Base-by-base conservation (phyloP, 2,888 invertebrate genomes). In the Amphiduros pacificus region DNA sequence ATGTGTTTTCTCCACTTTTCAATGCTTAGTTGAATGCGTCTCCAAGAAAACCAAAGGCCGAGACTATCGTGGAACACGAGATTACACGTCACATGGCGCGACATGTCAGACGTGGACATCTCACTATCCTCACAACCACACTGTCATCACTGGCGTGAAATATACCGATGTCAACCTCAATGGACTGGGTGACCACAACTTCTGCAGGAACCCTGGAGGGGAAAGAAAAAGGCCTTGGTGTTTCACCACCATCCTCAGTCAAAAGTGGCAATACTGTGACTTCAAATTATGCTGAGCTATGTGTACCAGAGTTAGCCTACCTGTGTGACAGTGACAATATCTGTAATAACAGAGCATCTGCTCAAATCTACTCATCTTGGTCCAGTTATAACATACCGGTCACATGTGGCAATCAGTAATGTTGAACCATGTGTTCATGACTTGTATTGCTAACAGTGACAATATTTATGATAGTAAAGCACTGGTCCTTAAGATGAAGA, bases 141-240 rank as follows among this genome's bases (percentile, higher is more conserved):
- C 55, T 32, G 67, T 73, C 17, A n/a, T 64, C 11, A 9, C 11
- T 36, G 36, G 36, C 36, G 17, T 14, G 36, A 36, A 56, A 36
- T 17, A 36, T 9, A 14, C 67, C 20, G 70, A 68, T 0, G 63
- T 65, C 24, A 26, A 27, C 63, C 64, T 55, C 62, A 64, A 71
- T 36, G 70, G 70, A 14, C 61, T 75, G 41, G 76, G 76, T 4
- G 69, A 78, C 6, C 86, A 87, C 69, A 87, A 87, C 73, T 85
- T 82, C 72, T 88, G 88, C 70, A 80, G 87, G 56, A 87, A 87
- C 75, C 85, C 84, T 0, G 72, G 75, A n/a, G 71, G 72, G 3
- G 75, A 80, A 71, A 64, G 72, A 49, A 77, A 69, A 69, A 79
- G 79, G 29, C 87, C 87, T 0, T 88, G 87, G 87, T 88, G 88